Evolutionary conservation across 53 echinoderm and acorn worm genomes (phyloP), one percentile per base, ranked within the genome.

Genomic region (Crossaster papposus): DNA sequence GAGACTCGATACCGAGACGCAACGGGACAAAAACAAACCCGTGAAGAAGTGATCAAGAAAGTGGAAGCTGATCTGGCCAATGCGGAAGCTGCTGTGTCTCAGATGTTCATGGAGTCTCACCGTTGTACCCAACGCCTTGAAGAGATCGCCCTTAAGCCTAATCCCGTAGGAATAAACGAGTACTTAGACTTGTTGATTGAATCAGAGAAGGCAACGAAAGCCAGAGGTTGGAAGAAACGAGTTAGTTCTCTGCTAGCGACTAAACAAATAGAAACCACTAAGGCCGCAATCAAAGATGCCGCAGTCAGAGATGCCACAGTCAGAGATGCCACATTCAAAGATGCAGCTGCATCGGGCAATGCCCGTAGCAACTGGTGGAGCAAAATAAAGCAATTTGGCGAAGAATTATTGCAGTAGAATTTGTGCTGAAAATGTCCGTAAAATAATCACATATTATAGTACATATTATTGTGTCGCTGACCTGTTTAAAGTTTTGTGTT

Each of bases 41-140:
- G 81, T 15, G 92, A 92, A 37, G 77, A 92, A 31, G 53, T 92
- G 17, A 79, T 88, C 14, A 54, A 81, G 6, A 88, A 92, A 81
- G 79, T 78, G 65, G 29, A 68, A 26, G 53, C 80, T 18, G 92
- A 92, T 2, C 65, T 92, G 44, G 36, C 80, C 50, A 23, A 32
- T 18, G 2, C 74, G 74, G 3, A 76, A 82, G 72, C 26, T 81
- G 14, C 30, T 79, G 88, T 92, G 30, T 36, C 81, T 54, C 68
- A 31, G 12, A 32, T 79, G 35, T 72, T 82, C 10, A 53, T 33
- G 26, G 44, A 78, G 10, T 77, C 88, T 24, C 65, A 78, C 65
- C 7, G 30, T 0, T 84, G 93, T 52, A 2, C 83, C 33, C 82
- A 85, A 7, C 93, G 93, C 14, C 82, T 93, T 23, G 74, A 93